Conservation (phyloP, 2,113 vertebrate species). For the Abramis brama region DNA sequence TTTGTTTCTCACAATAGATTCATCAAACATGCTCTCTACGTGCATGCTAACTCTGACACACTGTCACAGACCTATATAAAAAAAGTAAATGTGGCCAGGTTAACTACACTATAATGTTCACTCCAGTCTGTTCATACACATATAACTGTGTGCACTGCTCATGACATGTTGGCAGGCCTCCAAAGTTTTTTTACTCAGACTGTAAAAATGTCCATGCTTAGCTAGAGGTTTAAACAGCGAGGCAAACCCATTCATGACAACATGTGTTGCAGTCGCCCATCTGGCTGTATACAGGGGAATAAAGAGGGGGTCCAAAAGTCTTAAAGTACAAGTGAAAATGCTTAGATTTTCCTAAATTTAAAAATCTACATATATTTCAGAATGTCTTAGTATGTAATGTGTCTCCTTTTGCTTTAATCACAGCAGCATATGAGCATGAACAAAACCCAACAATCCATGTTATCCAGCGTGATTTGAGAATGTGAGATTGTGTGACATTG, state of each 20-base stretch:
- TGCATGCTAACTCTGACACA: background rate
- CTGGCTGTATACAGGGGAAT: background rate
- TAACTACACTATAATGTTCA: background rate
- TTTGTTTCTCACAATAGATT: background rate
- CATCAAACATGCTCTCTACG: background rate
- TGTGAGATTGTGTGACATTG: too few species aligned
- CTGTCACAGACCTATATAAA: background rate
- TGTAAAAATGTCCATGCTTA: background rate
- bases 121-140: background rate
- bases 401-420: background rate
- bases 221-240: background rate
- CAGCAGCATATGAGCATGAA: too few species aligned
- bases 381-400: background rate
- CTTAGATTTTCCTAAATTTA: background rate
- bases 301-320: background rate
- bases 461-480: too few species aligned
- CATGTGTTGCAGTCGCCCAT: conserved; percentile 4
- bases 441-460: too few species aligned
- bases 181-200: background rate
- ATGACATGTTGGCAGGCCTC: background rate
- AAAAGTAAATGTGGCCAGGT: background rate
- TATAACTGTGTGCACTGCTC: background rate
- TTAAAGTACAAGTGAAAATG: background rate
- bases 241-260: conserved; percentile 22
- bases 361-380: background rate